Evolutionary conservation across 2,797 vertebrate genomes (phyloP), one percentile per base, ranked within the genome.

Genomic region (Melanotaenia nigrans): DNA sequence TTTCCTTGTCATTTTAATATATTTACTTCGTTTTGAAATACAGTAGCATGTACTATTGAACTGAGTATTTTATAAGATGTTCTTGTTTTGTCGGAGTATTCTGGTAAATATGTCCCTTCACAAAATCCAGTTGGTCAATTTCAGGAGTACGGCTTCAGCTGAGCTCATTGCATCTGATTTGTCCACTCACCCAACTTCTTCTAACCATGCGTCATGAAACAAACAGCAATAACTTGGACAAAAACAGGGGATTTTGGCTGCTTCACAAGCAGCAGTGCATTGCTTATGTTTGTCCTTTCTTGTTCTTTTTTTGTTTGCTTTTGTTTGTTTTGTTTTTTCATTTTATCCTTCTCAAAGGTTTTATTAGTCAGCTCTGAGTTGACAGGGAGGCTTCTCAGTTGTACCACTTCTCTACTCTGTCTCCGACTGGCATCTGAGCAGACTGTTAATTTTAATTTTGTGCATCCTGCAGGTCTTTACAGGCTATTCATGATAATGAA

Each of bases 401-500:
- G 22, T 5, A 16, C 36, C 55, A 36, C 36, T 56, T 32, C 33
- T 62, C 35, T 20, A 49, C 56, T 61, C 54, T 20, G 51, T 67
- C 78, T 40, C 71, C 28, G 69, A n/a, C 61, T 30, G 28, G 55
- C 13, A 3, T 83, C 71, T 78, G 70, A 70, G 83, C 85, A 81
- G 64, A 72, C 84, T 71, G 42, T 36, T 59, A 84, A 82, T 82
- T 85, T 78, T 12, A 75, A 85, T 84, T 90, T 71, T 68, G 71
- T 59, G 64, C 61, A 61, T 85, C 89, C 88, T 87, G 64, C 3
- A 74, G 85, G 82, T 91, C 88, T 85, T 89, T 84, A 79, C 69
- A 85, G 75, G 81, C 77, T 47, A 85, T 87, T 91, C 82, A 82
- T 70, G 65, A 77, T 90, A 89, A 93, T 93, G 84, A 91, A 90